These are phyloP conservation scores for Astropecten irregularis DNA, from an alignment of 53 echinoderm and acorn worm genomes.

Conservation along the genomic window DNA sequence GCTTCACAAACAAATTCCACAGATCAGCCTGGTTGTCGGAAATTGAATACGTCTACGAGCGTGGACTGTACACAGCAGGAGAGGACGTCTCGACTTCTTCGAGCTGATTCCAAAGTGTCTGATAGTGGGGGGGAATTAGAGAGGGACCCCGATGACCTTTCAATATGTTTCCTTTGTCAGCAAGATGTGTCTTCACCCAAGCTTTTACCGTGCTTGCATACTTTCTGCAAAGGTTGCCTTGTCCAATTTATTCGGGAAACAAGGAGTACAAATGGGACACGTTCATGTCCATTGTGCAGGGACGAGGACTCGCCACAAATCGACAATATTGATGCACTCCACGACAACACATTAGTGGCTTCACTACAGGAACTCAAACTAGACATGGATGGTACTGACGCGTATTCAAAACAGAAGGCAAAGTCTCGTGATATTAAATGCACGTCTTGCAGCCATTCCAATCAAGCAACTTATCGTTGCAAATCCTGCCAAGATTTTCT, in stretches of 20 bases:
- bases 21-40: too few relatives aligned
- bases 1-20: too few relatives aligned
- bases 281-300: conserved; percentile 10
- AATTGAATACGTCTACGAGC: too few relatives aligned
- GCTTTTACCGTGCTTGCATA: conserved; percentile 42
- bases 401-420: background rate
- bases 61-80: background rate
- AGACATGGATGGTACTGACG: background rate
- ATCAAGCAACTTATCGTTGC: conserved; percentile 67
- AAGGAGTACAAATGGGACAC: background rate
- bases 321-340: conserved; percentile 9
- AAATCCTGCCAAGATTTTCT: conserved; percentile 84
- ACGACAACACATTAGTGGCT: conserved; percentile 54
- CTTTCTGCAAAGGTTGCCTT: conserved; percentile 52
- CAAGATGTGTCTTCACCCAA: conserved; percentile 13
- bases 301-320: background rate
- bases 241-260: background rate
- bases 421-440: conserved; percentile 58
- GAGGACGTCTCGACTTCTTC: background rate
- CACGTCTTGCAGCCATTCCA: conserved; percentile 69
- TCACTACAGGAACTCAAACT: conserved; percentile 12
- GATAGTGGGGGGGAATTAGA: conserved; percentile 12
- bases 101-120: background rate
- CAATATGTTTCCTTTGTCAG: conserved; percentile 36
- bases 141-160: conserved; percentile 19